These are phyloP conservation scores for Amazona vittata DNA, from an alignment of 2,113 vertebrate genomes.

Conservation along the genomic window DNA sequence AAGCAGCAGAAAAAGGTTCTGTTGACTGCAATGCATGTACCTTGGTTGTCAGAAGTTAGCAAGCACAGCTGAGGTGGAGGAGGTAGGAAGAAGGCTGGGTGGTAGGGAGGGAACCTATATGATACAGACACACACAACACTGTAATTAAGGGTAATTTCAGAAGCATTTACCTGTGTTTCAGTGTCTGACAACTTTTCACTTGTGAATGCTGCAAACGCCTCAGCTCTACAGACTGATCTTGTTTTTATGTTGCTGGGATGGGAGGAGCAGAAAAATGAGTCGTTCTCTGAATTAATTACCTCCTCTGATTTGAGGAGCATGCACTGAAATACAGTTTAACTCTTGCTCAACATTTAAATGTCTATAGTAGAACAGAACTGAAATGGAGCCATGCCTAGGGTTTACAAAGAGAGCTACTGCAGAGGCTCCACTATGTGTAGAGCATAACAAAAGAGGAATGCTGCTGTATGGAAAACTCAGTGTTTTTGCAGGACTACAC, in stretches of 20 bases:
- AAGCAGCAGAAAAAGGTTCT: background rate
- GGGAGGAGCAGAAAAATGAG: slow-evolving; percentile 32
- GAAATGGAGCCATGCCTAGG: background rate
- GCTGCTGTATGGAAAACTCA: background rate
- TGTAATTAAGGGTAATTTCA: slow-evolving; percentile 62
- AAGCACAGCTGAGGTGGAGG: slow-evolving; percentile 11
- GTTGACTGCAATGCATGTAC: background rate
- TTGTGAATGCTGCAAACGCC: background rate
- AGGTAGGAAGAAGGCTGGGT: slow-evolving; percentile 40
- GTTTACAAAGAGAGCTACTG: background rate
- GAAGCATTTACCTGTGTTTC: slow-evolving; percentile 54
- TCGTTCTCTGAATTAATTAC: slow-evolving; percentile 39
- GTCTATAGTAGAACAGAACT: background rate
- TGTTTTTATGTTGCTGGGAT: slow-evolving; percentile 16
- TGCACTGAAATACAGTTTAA: slow-evolving; percentile 10
- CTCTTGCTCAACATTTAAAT: background rate
- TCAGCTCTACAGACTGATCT: slow-evolving; percentile 7
- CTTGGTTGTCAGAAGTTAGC: background rate
- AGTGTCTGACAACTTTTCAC: slow-evolving; percentile 50
- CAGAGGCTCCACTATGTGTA: background rate
- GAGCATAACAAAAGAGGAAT: background rate
- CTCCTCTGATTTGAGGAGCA: background rate
- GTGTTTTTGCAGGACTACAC: background rate
- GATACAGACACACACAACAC: slow-evolving; percentile 17
- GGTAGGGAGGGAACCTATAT: slow-evolving; percentile 36